These are phyloP conservation scores for Pachypanchax playfairii DNA, from an alignment of 2,113 vertebrate genomes.

Conservation along the genomic window DNA sequence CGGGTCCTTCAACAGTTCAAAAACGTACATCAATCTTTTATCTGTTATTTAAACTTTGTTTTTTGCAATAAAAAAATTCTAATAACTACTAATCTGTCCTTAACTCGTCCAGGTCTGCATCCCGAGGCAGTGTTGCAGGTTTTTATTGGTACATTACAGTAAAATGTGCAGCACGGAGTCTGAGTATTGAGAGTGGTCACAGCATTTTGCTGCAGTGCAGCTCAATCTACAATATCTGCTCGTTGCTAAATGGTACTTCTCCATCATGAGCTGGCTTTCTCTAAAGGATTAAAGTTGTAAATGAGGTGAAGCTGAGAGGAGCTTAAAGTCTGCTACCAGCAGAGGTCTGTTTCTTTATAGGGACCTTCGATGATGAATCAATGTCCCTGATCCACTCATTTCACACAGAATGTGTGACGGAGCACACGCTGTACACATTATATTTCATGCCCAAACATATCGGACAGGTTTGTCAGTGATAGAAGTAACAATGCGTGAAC, in stretches of 20 bases:
- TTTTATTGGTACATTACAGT: constrained; percentile 46
- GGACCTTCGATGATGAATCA: constrained; percentile 36
- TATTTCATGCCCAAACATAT: constrained; percentile 51
- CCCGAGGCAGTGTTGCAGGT: constrained; percentile 12
- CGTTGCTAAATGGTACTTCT: constrained; percentile 53
- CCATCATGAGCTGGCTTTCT: constrained; percentile 42
- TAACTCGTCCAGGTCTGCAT: background rate
- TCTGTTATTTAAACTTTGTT: no score
- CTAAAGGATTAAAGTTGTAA: constrained; percentile 36
- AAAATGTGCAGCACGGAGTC: constrained; percentile 25
- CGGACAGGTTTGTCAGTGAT: constrained; percentile 32
- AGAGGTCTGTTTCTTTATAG: background rate
- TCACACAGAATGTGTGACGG: constrained; percentile 16
- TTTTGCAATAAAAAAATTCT: no score
- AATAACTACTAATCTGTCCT: no score
- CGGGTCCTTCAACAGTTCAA: no score
- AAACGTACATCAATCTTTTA: no score
- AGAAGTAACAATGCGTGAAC: constrained; percentile 47
- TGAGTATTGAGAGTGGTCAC: constrained; percentile 39
- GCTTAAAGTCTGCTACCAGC: background rate
- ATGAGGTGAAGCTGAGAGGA: constrained; percentile 39
- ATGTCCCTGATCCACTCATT: constrained; percentile 39
- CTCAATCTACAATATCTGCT: constrained; percentile 52
- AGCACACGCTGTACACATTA: constrained; percentile 19
- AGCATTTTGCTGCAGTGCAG: constrained; percentile 56